Conservation (phyloP, 2,888 invertebrate species). For the Dorcus hopei region DNA sequence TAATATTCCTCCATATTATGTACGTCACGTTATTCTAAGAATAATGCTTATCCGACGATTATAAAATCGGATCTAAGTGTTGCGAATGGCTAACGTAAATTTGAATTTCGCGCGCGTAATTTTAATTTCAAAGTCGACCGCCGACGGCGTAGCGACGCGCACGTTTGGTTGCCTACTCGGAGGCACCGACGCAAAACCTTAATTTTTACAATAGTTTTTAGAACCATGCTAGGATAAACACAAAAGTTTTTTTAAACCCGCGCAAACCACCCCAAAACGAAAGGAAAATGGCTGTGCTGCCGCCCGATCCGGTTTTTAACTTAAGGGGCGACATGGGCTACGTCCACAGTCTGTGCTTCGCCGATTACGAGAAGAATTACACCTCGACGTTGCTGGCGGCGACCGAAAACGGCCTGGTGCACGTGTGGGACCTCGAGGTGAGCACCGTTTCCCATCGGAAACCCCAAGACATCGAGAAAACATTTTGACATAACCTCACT, state of each 20-base stretch:
- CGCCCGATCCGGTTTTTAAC: conserved; percentile 74
- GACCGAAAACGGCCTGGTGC: conserved; percentile 69
- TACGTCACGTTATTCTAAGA: too few relatives aligned
- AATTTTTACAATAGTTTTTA: too few relatives aligned
- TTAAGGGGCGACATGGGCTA: conserved; percentile 70
- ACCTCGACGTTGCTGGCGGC: conserved; percentile 68
- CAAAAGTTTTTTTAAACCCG: background rate
- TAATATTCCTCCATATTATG: too few relatives aligned
- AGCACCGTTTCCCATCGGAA: conserved; percentile 22
- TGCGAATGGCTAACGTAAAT: too few relatives aligned
- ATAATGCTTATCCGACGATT: too few relatives aligned
- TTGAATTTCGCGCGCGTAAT: too few relatives aligned
- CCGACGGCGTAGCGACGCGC: too few relatives aligned
- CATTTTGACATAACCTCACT: conserved; percentile 2
- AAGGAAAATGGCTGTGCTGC: conserved; percentile 63
- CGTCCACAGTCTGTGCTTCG: conserved; percentile 70
- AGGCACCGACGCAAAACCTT: too few relatives aligned
- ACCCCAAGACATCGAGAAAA: background rate
- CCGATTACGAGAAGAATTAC: conserved; percentile 52
- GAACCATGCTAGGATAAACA: too few relatives aligned
- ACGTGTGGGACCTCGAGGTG: conserved; percentile 79
- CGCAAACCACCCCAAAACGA: background rate
- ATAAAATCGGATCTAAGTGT: too few relatives aligned
- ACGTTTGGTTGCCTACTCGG: too few relatives aligned
- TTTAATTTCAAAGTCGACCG: too few relatives aligned